phyloP scores from a whole-genome alignment of 2,888 invertebrate genomes.

The Bugulina stolonifera region DNA sequence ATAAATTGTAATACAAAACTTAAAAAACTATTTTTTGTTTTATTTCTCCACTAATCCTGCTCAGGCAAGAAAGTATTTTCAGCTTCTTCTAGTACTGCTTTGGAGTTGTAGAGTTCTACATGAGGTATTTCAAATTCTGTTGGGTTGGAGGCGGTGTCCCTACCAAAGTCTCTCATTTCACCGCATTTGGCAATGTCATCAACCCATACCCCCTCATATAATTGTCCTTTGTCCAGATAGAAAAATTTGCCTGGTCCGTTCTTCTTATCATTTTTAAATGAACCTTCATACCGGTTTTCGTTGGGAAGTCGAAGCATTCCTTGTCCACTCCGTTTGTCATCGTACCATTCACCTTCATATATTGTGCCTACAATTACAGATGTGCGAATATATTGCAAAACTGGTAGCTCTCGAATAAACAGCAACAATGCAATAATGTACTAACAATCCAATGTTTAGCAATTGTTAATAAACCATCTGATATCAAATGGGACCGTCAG shows the following conservation, averaged over 20 bases:
- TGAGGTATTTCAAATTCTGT: slow-evolving; percentile 49
- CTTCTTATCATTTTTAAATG: slow-evolving; percentile 52
- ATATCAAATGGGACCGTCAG: too few relatives aligned
- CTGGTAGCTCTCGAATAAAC: too few relatives aligned
- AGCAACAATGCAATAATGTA: neutral
- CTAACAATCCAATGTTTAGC: too few relatives aligned
- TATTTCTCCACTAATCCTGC: too few relatives aligned
- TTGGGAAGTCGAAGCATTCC: slow-evolving; percentile 52
- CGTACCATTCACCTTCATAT: slow-evolving; percentile 54
- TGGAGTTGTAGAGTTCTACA: slow-evolving; percentile 39
- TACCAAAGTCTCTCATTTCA: slow-evolving; percentile 49
- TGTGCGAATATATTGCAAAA: too few relatives aligned
- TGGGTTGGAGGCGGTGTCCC: slow-evolving; percentile 48
- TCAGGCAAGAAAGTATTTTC: slow-evolving; percentile 45
- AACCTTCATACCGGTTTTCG: slow-evolving; percentile 54
- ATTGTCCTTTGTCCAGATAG: slow-evolving; percentile 51
- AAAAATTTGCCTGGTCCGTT: slow-evolving; percentile 53
- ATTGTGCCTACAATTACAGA: slow-evolving; percentile 38
- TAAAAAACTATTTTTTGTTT: too few relatives aligned
- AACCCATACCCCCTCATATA: slow-evolving; percentile 53
- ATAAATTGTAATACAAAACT: too few relatives aligned
- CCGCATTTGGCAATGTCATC: slow-evolving; percentile 53
- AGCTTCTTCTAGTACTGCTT: slow-evolving; percentile 45
- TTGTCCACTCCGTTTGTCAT: slow-evolving; percentile 51
- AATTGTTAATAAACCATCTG: too few relatives aligned